These are phyloP conservation scores for Halictus rubicundus DNA, from an alignment of 1,140 invertebrate species.

Conservation along the genomic window DNA sequence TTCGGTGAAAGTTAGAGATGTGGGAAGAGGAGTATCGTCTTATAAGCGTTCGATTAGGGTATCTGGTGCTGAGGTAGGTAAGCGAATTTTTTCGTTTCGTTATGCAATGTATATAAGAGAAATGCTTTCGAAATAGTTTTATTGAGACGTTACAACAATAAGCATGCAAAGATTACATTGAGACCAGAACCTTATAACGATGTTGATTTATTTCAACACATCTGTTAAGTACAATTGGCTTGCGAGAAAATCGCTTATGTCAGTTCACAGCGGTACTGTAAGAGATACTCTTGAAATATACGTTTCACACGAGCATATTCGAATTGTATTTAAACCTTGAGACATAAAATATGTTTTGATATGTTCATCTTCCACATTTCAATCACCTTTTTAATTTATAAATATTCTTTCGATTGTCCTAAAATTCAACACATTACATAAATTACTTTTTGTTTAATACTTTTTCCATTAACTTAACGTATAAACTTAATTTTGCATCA, in stretches of 20 bases:
- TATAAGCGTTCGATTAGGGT: too few species aligned
- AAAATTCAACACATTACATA: too few species aligned
- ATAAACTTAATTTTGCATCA: too few species aligned
- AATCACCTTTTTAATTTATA: background rate
- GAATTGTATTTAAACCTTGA: background rate
- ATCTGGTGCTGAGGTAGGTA: background rate
- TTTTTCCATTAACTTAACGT: too few species aligned
- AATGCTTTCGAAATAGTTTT: slow-evolving; percentile 55
- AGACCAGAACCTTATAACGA: slow-evolving; percentile 67
- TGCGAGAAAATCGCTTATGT: background rate
- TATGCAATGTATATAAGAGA: background rate
- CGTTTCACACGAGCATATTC: background rate
- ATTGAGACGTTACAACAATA: slow-evolving; percentile 75
- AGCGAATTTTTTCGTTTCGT: background rate
- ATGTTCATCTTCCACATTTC: background rate
- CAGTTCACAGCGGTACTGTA: slow-evolving; percentile 1
- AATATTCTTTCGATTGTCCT: background rate
- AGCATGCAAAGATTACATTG: slow-evolving; percentile 75
- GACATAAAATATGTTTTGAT: background rate
- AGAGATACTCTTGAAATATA: slow-evolving; percentile 12
- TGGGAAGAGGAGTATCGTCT: too few species aligned
- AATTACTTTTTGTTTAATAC: background rate
- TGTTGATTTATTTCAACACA: slow-evolving; percentile 39
- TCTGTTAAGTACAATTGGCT: slow-evolving; percentile 22
- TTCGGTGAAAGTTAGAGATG: background rate